Evolutionary conservation across 2,888 invertebrate species (phyloP).

Genomic region (Disparrhopalites patrizii): DNA sequence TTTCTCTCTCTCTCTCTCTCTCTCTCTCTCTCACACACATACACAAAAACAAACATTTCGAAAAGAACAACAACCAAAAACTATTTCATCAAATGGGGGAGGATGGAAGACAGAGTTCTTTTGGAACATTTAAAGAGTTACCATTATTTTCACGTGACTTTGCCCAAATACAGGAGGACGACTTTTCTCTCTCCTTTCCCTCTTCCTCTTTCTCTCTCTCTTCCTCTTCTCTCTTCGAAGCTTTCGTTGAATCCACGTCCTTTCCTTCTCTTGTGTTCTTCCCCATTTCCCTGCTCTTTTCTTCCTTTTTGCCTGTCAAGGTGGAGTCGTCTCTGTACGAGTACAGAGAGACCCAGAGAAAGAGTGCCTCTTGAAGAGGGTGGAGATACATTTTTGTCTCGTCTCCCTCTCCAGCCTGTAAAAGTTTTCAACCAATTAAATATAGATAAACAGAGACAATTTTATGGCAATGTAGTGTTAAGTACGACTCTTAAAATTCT

Average conservation of each 20-base stretch:
- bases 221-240: background rate
- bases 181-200: background rate
- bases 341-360: too few relatives aligned
- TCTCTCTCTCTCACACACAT: too few relatives aligned
- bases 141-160: too few relatives aligned
- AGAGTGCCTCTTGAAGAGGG: conserved; percentile 4
- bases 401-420: background rate
- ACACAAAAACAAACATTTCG: too few relatives aligned
- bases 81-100: too few relatives aligned
- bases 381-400: background rate
- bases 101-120: too few relatives aligned
- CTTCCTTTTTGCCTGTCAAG: background rate
- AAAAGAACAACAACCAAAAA: too few relatives aligned
- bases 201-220: background rate
- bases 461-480: conserved; percentile 35
- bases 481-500: conserved; percentile 30
- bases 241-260: background rate
- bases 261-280: background rate
- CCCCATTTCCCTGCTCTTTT: background rate
- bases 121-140: too few relatives aligned
- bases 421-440: conserved; percentile 28
- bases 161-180: too few relatives aligned
- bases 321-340: too few relatives aligned
- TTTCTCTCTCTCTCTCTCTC: too few relatives aligned
- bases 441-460: conserved; percentile 26